Evolutionary conservation across 2,888 invertebrate species (phyloP).

Genomic region (Schizaphis graminum): DNA sequence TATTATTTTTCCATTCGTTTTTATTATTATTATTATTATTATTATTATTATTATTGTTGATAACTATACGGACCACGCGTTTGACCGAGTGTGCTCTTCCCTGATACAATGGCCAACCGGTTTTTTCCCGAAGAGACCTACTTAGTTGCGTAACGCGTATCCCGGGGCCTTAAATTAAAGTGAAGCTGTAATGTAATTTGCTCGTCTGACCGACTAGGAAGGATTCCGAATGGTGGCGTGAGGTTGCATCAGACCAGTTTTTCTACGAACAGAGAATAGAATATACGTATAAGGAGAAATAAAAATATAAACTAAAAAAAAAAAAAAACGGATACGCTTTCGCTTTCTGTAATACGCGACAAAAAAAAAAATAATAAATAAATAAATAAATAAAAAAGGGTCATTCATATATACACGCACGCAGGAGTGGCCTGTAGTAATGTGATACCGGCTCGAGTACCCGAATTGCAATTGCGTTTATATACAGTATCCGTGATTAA

Average conservation of each 20-base stretch:
- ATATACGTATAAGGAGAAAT: constrained; percentile 12
- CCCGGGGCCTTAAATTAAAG: constrained; percentile 54
- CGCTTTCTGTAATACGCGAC: constrained; percentile 27
- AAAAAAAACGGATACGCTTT: constrained; percentile 48
- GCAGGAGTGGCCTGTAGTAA: constrained; percentile 39
- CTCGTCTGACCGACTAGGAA: constrained; percentile 63
- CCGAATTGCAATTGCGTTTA: constrained; percentile 12
- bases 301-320: constrained; percentile 15
- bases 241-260: constrained; percentile 61
- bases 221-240: constrained; percentile 60
- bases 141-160: constrained; percentile 61
- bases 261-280: constrained; percentile 37
- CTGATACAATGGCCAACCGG: constrained; percentile 30
- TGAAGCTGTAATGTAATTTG: constrained; percentile 58
- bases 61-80: constrained; percentile 23
- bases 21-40: too few relatives aligned
- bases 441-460: background rate
- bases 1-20: constrained; percentile 42
- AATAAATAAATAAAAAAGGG: constrained; percentile 35
- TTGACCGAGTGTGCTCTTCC: constrained; percentile 46
- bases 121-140: constrained; percentile 53
- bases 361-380: background rate
- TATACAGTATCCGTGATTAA: background rate
- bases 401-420: constrained; percentile 14
- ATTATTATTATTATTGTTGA: constrained; percentile 5